Conservation (phyloP, 1,140 invertebrate species). For the Ceratina australensis region DNA sequence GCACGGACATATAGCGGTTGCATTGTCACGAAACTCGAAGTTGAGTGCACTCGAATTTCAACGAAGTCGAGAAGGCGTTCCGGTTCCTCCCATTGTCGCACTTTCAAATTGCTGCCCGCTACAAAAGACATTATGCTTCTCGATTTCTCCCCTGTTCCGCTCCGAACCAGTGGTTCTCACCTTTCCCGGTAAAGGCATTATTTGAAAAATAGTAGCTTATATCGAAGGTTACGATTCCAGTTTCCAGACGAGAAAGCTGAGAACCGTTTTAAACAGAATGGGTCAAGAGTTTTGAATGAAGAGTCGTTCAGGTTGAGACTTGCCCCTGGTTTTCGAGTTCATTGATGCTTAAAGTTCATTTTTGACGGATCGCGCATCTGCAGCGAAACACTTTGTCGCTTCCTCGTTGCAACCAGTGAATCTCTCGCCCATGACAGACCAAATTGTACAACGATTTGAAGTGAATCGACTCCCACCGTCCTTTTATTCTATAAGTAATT, state of each 20-base stretch:
- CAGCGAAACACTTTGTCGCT: constrained; percentile 68
- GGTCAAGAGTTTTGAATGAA: constrained; percentile 62
- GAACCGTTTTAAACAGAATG: constrained; percentile 32
- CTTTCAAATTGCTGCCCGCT: constrained; percentile 64
- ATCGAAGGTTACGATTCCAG: neutral
- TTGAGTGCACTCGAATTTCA: constrained; percentile 76
- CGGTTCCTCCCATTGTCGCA: constrained; percentile 57
- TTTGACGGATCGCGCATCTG: constrained; percentile 76
- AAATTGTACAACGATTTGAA: constrained; percentile 30
- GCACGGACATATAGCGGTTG: constrained; percentile 70
- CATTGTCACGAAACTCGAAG: constrained; percentile 73
- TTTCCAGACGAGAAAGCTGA: constrained; percentile 14
- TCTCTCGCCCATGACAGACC: constrained; percentile 28
- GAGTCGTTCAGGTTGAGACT: constrained; percentile 66
- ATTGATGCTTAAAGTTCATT: constrained; percentile 75
- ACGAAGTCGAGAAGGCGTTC: constrained; percentile 69
- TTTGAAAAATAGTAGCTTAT: neutral
- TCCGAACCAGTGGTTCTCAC: constrained; percentile 62
- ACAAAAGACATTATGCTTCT: constrained; percentile 61
- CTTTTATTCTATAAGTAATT: constrained; percentile 78
- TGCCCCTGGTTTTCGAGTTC: constrained; percentile 72
- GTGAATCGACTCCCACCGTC: constrained; percentile 67
- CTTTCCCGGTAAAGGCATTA: neutral
- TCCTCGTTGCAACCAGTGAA: constrained; percentile 27
- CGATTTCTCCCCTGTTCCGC: constrained; percentile 53